Evolutionary conservation across 64 coral and sea anemone genomes (phyloP).

Genomic region (Actinia tenebrosa): DNA sequence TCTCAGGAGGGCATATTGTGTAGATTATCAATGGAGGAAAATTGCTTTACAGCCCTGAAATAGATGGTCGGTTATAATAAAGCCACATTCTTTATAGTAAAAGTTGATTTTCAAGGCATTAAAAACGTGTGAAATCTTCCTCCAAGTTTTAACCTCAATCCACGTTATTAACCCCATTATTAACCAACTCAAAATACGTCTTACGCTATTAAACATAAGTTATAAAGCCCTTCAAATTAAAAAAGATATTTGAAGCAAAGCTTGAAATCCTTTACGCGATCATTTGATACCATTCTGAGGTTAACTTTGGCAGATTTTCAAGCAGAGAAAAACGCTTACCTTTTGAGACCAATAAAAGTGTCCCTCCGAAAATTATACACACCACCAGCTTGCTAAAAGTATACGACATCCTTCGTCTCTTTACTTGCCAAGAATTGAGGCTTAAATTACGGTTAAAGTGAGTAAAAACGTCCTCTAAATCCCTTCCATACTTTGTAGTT

Average conservation of each 20-base stretch:
- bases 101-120: neutral
- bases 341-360: neutral
- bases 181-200: neutral
- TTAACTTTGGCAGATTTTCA: constrained; percentile 9
- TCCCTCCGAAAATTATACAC: neutral
- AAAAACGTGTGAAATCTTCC: neutral
- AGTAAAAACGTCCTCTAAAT: neutral
- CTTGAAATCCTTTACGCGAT: neutral
- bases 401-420: constrained; percentile 5
- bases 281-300: neutral
- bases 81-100: neutral
- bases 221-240: neutral
- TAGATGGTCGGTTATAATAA: neutral
- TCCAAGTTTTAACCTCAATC: neutral
- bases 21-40: too few relatives aligned
- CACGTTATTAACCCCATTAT: neutral
- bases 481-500: neutral
- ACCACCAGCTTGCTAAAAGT: neutral
- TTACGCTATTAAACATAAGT: neutral
- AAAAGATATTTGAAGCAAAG: neutral
- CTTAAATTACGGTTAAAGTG: neutral
- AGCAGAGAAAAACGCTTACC: neutral
- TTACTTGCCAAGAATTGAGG: neutral
- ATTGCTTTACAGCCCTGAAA: too few relatives aligned
- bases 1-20: too few relatives aligned